Evolutionary conservation across 2,797 vertebrate species (phyloP).

Genomic region (Delichon dasypus): DNA sequence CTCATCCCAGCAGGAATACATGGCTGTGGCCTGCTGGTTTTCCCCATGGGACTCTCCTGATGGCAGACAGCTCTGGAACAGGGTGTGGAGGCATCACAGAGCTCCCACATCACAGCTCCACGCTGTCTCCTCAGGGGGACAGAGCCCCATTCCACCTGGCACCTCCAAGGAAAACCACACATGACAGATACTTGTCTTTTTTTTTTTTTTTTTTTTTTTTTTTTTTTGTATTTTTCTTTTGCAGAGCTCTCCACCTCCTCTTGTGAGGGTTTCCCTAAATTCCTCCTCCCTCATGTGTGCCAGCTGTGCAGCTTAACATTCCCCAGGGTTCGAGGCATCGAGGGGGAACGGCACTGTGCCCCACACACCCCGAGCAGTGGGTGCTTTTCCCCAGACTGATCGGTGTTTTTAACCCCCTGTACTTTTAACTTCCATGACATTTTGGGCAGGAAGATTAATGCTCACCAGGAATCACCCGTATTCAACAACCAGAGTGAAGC

Average conservation of each 20-base stretch:
- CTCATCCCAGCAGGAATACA: background rate
- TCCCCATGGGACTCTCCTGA: background rate
- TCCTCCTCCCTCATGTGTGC: background rate
- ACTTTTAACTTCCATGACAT: background rate
- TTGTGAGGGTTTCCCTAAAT: background rate
- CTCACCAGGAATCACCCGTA: background rate
- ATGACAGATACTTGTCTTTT: background rate
- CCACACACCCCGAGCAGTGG: background rate
- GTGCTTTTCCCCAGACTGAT: background rate
- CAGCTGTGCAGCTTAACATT: background rate
- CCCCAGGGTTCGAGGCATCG: rapidly evolving
- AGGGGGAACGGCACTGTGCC: rapidly evolving
- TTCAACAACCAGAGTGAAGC: background rate
- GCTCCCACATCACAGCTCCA: background rate
- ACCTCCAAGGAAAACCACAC: background rate
- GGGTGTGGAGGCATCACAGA: rapidly evolving
- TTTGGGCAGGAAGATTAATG: background rate
- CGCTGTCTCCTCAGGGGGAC: rapidly evolving
- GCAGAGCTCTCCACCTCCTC: background rate
- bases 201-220: too few relatives aligned
- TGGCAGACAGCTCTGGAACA: rapidly evolving
- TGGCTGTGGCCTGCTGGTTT: rapidly evolving
- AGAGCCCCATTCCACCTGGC: rapidly evolving
- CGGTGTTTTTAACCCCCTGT: background rate
- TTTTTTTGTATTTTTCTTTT: background rate